phyloP scores from a whole-genome alignment of 2,113 vertebrate species.

The Rhabdomys dilectus region DNA sequence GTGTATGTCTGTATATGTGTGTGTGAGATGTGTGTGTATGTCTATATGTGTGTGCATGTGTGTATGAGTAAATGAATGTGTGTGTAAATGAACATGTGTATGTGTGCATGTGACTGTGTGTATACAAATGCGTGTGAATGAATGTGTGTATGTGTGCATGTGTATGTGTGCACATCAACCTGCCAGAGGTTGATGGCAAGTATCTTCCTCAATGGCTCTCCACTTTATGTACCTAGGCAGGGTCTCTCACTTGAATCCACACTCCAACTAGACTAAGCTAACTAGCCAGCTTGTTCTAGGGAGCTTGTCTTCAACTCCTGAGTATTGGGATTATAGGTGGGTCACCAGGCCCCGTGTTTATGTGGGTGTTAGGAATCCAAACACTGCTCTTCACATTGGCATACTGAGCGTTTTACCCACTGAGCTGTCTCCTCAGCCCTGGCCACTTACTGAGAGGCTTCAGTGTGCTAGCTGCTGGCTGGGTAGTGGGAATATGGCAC shows the following conservation, averaged over 20 bases:
- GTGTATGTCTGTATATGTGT: not conserved
- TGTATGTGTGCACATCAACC: not conserved
- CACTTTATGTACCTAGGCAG: not conserved
- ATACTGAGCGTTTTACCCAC: not conserved
- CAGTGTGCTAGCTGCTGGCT: not conserved
- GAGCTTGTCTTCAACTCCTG: not conserved
- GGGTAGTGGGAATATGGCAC: not conserved
- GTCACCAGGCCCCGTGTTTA: not conserved
- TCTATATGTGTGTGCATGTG: accelerated
- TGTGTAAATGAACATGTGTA: not conserved
- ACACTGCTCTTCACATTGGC: not conserved
- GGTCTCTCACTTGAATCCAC: not conserved
- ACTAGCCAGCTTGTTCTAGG: not conserved
- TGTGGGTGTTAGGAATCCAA: not conserved
- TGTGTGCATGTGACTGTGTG: not conserved
- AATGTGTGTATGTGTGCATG: not conserved
- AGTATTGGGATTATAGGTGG: not conserved
- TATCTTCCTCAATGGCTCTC: not conserved
- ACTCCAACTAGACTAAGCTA: not conserved
- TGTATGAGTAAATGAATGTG: not conserved
- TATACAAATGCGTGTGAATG: too few species aligned
- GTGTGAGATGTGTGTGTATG: too few species aligned
- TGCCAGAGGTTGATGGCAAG: not conserved
- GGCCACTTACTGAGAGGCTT: not conserved
- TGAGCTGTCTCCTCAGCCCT: not conserved